Conservation (phyloP, 2,797 vertebrate species). For the Notolepis coatsorum region DNA sequence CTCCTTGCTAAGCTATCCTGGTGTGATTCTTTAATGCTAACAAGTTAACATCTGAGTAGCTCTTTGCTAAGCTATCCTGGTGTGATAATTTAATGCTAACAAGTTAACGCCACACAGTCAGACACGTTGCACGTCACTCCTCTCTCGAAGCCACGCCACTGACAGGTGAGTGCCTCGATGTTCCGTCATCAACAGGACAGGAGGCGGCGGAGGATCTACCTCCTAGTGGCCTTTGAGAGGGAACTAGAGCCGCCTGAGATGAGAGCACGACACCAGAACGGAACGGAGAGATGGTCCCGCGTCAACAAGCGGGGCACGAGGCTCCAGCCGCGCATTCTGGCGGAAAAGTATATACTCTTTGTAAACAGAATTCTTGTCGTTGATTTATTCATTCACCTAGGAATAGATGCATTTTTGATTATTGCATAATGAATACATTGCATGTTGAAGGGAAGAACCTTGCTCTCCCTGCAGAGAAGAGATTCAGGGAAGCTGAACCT, state of each 20-base stretch:
- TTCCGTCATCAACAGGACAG: constrained; percentile 43
- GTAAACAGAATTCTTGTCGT: constrained; percentile 30
- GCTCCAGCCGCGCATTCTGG: constrained; percentile 18
- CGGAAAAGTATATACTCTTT: constrained; percentile 35
- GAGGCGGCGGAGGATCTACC: constrained; percentile 25
- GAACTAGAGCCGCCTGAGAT: constrained; percentile 23
- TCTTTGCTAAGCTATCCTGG: too few relatives aligned
- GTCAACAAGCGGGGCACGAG: constrained; percentile 20
- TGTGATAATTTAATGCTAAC: too few relatives aligned
- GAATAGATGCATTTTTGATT: constrained; percentile 53
- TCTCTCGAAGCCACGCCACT: constrained; percentile 52
- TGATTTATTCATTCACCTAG: constrained; percentile 44
- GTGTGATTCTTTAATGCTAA: too few relatives aligned
- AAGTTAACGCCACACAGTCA: too few relatives aligned
- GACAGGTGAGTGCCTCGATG: constrained; percentile 38
- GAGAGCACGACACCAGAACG: constrained; percentile 12
- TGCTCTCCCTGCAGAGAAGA: constrained; percentile 59
- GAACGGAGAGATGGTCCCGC: constrained; percentile 4
- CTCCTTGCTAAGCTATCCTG: too few relatives aligned
- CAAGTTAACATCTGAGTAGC: too few relatives aligned
- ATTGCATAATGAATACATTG: constrained; percentile 55
- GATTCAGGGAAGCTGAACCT: constrained; percentile 48
- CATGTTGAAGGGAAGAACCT: constrained; percentile 31
- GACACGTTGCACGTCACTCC: too few relatives aligned
- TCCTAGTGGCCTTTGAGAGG: constrained; percentile 33